A percentile compares a stretch with the other conserved stretches of the same genome.
These are phyloP conservation scores for Ellobius talpinus DNA, from an alignment of 2,113 vertebrate species.

Conservation along the genomic window DNA sequence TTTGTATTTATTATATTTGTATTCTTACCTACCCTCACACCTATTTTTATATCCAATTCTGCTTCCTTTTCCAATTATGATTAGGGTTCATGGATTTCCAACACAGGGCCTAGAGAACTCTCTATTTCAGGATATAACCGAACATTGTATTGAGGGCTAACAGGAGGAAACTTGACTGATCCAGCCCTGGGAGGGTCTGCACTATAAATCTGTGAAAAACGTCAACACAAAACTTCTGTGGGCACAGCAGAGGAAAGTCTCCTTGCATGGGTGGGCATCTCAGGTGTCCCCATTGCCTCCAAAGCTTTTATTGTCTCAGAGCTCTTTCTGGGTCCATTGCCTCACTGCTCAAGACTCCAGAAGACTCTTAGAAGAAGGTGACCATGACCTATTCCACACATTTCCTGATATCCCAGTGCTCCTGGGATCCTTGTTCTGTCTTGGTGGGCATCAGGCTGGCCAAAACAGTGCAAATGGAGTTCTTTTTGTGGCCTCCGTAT, in stretches of 20 bases:
- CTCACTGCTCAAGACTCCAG: background rate
- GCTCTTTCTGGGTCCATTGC: background rate
- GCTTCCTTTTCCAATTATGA: background rate
- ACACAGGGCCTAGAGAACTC: background rate
- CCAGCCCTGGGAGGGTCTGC: background rate
- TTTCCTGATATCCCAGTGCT: fast-evolving
- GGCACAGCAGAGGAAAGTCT: background rate
- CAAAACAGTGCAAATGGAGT: background rate
- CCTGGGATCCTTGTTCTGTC: background rate
- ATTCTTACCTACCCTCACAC: background rate
- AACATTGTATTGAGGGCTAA: background rate
- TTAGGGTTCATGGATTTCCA: background rate
- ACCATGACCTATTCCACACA: fast-evolving
- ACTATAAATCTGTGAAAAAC: background rate
- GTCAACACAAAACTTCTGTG: background rate
- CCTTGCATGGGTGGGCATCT: background rate
- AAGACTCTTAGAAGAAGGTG: background rate
- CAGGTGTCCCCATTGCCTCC: background rate
- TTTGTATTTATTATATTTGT: background rate
- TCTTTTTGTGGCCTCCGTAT: background rate
- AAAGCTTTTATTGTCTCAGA: background rate
- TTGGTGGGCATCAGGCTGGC: fast-evolving
- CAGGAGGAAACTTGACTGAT: background rate
- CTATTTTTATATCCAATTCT: background rate
- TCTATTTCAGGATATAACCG: background rate